Percentiles rank a stretch among this genome's conserved stretches.
These are phyloP conservation scores for Litoditis marina DNA, from an alignment of 2,888 invertebrate species.

Conservation along the genomic window DNA sequence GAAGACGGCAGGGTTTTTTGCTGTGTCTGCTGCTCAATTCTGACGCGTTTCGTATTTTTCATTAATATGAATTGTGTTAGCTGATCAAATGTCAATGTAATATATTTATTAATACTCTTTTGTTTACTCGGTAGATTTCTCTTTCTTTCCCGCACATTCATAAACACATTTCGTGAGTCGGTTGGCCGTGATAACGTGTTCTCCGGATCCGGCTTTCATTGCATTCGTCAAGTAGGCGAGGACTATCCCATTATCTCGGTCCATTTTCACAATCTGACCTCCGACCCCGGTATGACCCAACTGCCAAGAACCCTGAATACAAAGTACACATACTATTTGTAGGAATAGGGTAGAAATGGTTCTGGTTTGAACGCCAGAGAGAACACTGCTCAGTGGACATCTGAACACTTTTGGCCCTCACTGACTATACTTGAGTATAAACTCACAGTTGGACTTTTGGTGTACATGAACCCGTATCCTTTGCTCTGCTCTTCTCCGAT, in stretches of 20 bases:
- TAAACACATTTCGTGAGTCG: conserved; percentile 31
- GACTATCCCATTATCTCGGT: conserved; percentile 59
- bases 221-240: conserved; percentile 61
- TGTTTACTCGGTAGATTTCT: too few relatives aligned
- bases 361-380: too few relatives aligned
- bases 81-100: too few relatives aligned
- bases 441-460: conserved; percentile 19
- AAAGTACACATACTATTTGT: neutral
- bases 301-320: conserved; percentile 46
- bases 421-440: too few relatives aligned
- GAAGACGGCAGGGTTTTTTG: too few relatives aligned
- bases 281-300: conserved; percentile 64
- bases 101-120: too few relatives aligned
- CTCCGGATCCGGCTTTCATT: conserved; percentile 38
- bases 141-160: conserved; percentile 21
- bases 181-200: conserved; percentile 37
- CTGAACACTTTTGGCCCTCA: too few relatives aligned
- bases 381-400: too few relatives aligned
- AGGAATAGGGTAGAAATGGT: too few relatives aligned
- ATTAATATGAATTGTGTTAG: too few relatives aligned
- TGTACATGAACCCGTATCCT: conserved; percentile 40
- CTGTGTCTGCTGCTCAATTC: too few relatives aligned
- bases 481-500: conserved; percentile 36
- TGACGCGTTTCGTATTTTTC: too few relatives aligned
- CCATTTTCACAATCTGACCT: conserved; percentile 60